phyloP scores from a whole-genome alignment of 2,888 invertebrate species.

The Nephrocerus scutellatus region DNA sequence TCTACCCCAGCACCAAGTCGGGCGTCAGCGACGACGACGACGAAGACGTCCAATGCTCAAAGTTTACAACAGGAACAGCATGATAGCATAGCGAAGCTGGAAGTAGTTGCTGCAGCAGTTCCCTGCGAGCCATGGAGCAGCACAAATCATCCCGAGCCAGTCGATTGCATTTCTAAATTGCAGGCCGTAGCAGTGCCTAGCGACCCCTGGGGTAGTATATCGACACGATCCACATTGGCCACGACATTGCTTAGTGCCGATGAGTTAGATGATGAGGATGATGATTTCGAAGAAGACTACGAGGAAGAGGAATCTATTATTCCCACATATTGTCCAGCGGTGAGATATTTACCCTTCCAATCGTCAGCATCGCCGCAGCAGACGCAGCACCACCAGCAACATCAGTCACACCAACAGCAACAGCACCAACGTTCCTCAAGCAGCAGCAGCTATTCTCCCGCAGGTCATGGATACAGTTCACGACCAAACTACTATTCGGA shows the following conservation, averaged over 20 bases:
- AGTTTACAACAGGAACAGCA: too few species aligned
- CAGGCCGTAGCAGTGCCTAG: constrained; percentile 65
- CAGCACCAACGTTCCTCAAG: constrained; percentile 22
- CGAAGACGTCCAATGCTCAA: constrained; percentile 21
- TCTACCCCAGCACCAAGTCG: constrained; percentile 5
- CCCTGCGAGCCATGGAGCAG: constrained; percentile 42
- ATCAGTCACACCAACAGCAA: constrained; percentile 24
- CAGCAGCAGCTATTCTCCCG: constrained; percentile 28
- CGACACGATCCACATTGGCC: constrained; percentile 44
- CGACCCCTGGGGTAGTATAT: constrained; percentile 51
- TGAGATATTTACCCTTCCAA: constrained; percentile 41
- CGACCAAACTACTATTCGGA: constrained; percentile 47
- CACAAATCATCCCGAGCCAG: constrained; percentile 36
- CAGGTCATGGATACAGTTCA: constrained; percentile 37
- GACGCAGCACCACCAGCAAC: too few species aligned
- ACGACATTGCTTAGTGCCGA: constrained; percentile 45
- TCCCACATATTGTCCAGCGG: constrained; percentile 45
- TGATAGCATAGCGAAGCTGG: constrained; percentile 48
- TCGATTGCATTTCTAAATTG: constrained; percentile 58
- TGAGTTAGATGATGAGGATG: constrained; percentile 46
- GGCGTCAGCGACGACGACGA: constrained; percentile 19
- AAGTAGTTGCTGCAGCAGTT: constrained; percentile 39
- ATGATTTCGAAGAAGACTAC: constrained; percentile 48
- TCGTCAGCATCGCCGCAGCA: constrained; percentile 16
- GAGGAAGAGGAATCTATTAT: constrained; percentile 48